Percentiles rank a stretch among this genome's conserved stretches.
phyloP scores from a whole-genome alignment of 2,113 vertebrate genomes.

The Onychostoma macrolepis region DNA sequence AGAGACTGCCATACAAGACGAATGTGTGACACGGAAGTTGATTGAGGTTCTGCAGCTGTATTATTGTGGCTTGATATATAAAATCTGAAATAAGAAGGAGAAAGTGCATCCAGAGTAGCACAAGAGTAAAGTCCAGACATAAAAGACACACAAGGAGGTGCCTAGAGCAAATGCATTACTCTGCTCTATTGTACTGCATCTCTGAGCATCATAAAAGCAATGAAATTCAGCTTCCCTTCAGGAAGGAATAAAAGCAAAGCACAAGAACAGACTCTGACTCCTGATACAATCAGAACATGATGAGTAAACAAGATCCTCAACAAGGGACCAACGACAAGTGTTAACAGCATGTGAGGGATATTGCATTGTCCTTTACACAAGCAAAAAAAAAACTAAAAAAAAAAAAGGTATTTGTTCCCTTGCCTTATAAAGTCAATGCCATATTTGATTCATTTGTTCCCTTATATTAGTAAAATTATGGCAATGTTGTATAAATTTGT shows the following conservation, averaged over 20 bases:
- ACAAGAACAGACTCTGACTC: not conserved
- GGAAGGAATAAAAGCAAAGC: not conserved
- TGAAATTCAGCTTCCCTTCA: not conserved
- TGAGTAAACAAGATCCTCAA: slow-evolving; percentile 13
- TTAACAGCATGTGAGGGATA: not conserved
- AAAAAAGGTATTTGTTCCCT: not conserved
- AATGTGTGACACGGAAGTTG: not conserved
- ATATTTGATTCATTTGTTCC: not conserved
- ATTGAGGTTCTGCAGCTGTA: not conserved
- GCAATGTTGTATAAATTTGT: not conserved
- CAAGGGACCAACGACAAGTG: not conserved
- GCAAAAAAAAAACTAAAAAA: too few relatives aligned
- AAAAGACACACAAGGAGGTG: not conserved
- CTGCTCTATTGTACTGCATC: not conserved
- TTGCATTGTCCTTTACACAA: too few relatives aligned
- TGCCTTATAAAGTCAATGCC: not conserved
- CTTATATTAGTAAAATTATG: not conserved
- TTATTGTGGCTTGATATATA: not conserved
- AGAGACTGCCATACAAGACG: not conserved
- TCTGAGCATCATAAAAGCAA: not conserved
- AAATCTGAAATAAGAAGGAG: not conserved
- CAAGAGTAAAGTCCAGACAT: not conserved
- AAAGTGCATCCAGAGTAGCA: not conserved
- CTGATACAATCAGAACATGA: not conserved
- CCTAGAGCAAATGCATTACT: not conserved